Evolutionary conservation across 2,797 vertebrate species (phyloP).

Genomic region (Crypturellus tataupa): DNA sequence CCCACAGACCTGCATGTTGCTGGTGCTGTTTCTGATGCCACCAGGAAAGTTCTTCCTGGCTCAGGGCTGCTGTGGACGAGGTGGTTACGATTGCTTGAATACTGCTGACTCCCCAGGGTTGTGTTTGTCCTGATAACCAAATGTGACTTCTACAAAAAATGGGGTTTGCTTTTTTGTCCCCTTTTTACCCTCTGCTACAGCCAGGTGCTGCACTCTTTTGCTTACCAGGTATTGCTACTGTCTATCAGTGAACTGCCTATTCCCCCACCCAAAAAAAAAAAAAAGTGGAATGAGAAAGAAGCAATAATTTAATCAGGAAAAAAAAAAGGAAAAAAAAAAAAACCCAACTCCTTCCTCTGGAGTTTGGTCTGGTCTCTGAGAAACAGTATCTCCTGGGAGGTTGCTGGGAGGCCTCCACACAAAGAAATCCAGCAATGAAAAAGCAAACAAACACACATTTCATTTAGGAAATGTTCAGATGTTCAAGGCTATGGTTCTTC

Average conservation of each 20-base stretch:
- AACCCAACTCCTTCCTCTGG: not conserved
- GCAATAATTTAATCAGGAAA: not conserved
- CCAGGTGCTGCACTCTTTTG: not conserved
- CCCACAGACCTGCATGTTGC: not conserved
- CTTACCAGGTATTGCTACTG: not conserved
- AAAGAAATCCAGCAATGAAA: not conserved
- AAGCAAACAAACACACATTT: not conserved
- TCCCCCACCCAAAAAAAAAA: no score
- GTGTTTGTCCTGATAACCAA: not conserved
- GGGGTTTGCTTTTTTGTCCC: not conserved
- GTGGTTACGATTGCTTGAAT: not conserved
- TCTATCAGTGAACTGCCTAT: not conserved
- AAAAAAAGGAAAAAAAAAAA: not conserved
- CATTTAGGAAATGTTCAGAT: not conserved
- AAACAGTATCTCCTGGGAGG: not conserved
- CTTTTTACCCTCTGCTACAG: not conserved
- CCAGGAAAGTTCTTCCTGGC: not conserved
- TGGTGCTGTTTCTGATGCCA: not conserved
- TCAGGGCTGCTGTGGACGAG: not conserved
- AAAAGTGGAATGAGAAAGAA: not conserved
- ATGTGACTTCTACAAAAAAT: not conserved
- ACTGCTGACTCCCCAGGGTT: not conserved
- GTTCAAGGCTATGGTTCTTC: not conserved
- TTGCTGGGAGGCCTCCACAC: not conserved
- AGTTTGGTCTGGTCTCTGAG: not conserved